These are phyloP conservation scores for Tiliqua scincoides DNA, from an alignment of 2,113 vertebrate genomes.

Conservation along the genomic window DNA sequence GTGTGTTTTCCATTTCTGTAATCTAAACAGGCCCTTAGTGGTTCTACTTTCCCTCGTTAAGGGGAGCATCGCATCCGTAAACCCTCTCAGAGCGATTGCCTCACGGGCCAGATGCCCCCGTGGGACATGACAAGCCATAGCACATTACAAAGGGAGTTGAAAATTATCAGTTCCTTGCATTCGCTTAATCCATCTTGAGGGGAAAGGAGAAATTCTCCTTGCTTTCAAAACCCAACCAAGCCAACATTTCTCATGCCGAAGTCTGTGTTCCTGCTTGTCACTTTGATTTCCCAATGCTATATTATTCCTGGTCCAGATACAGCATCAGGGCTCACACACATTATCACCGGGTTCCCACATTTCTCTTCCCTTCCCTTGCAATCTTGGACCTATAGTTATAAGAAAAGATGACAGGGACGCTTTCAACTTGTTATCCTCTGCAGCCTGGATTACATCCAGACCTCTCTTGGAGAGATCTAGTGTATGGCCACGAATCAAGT, in stretches of 20 bases:
- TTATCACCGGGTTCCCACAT: slow-evolving; percentile 57
- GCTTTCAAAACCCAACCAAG: slow-evolving; percentile 56
- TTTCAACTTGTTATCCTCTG: slow-evolving; percentile 61
- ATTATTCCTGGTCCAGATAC: slow-evolving; percentile 53
- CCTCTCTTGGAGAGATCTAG: slow-evolving; percentile 54
- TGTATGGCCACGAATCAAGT: slow-evolving; percentile 53
- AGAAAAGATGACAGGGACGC: slow-evolving; percentile 12
- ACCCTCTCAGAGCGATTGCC: slow-evolving; percentile 9
- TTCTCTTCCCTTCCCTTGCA: slow-evolving; percentile 57
- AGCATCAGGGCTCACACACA: slow-evolving; percentile 59
- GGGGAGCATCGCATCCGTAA: not conserved
- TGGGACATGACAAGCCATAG: slow-evolving; percentile 59
- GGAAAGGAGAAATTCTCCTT: slow-evolving; percentile 58
- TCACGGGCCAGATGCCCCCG: slow-evolving; percentile 22
- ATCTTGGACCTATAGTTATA: slow-evolving; percentile 47
- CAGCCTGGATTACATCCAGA: slow-evolving; percentile 62
- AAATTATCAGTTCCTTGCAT: slow-evolving; percentile 63
- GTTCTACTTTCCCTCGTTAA: not conserved
- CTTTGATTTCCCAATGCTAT: slow-evolving; percentile 71
- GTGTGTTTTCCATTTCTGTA: not conserved
- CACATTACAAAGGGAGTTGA: slow-evolving; percentile 58
- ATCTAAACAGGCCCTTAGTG: not conserved
- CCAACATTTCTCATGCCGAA: slow-evolving; percentile 52
- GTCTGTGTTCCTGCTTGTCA: slow-evolving; percentile 64
- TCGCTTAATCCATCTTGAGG: slow-evolving; percentile 66